Conservation (phyloP, 2,797 vertebrate genomes). For the Apodemus agrarius region DNA sequence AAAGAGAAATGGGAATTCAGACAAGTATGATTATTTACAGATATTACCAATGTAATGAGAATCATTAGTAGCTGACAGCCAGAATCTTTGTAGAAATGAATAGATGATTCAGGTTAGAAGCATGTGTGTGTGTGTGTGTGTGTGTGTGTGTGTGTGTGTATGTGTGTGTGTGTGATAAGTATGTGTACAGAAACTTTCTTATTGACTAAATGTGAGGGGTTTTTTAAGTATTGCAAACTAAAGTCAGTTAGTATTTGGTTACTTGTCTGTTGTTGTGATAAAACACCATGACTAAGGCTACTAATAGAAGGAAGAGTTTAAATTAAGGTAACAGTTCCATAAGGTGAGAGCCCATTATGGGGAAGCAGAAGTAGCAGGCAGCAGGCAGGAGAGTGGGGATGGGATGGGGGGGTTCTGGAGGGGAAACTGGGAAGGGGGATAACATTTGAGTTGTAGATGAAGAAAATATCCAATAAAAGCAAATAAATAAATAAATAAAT, state of each 20-base stretch:
- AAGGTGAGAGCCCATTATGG: background rate
- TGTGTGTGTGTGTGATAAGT: background rate
- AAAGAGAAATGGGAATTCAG: background rate
- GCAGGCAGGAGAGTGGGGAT: too few relatives aligned
- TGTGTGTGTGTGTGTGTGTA: background rate
- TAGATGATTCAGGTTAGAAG: background rate
- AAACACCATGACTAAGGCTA: background rate
- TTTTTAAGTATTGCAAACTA: background rate
- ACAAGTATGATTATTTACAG: background rate
- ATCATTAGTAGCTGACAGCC: background rate
- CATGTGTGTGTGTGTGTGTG: background rate
- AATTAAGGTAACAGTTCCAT: background rate
- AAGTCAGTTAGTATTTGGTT: background rate
- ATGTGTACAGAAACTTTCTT: background rate
- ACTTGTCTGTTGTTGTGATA: background rate
- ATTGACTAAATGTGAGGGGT: background rate
- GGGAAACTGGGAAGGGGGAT: too few relatives aligned
- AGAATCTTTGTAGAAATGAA: constrained; percentile 27
- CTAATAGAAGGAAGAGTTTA: background rate
- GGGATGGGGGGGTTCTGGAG: too few relatives aligned
- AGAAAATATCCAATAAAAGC: too few relatives aligned
- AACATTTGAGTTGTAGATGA: too few relatives aligned
- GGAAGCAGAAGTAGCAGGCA: background rate
- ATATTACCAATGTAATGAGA: constrained; percentile 26
- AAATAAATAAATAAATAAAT: too few relatives aligned